Evolutionary conservation across 2,888 invertebrate species (phyloP), one percentile per base, ranked within the genome.

Genomic region (Lymantria dispar): DNA sequence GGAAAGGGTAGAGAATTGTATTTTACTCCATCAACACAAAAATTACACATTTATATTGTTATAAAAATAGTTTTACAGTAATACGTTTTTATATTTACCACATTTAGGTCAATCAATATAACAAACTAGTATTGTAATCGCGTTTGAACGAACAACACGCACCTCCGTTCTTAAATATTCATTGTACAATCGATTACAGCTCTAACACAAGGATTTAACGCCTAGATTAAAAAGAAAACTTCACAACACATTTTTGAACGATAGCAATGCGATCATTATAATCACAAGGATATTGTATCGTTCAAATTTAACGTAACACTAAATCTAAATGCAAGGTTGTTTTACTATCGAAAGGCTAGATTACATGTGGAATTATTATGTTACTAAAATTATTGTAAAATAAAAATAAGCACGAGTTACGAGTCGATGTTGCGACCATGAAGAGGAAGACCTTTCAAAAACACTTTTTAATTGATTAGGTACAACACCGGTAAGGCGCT

Each of bases 81-180:
- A 55, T 58, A 56, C 57, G 38, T 38, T 2, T n/a, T 38, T 38
- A 10, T 38, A 38, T 52, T 54, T 39, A 54, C 50, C 65, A 70
- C 74, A 86, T 83, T 81, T 83, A 70, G 87, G 85, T 87, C 87
- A 87, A 87, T 87, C 87, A 73, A 87, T 87, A 86, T 65, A 68
- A 76, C 70, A 76, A 65, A 72, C 70, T 73, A 68, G 65, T 22
- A 5, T 22, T 22, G 22, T 22, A 63, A 67, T 68, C 70, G 64
- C 70, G 72, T 62, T 62, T 67, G 57, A 64, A 71, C 61, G 65
- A 47, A 63, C 62, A 55, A 61, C 77, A 80, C 74, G 76, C 74
- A 74, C 68, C 65, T 56, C 58, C 61, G 54, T 53, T 62, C 36
- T 73, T 59, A 73, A 72, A 64, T 71, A 72, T 64, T 68, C 55